phyloP scores from a whole-genome alignment of 53 echinoderm and acorn worm genomes.

The Hippasteria phrygiana region DNA sequence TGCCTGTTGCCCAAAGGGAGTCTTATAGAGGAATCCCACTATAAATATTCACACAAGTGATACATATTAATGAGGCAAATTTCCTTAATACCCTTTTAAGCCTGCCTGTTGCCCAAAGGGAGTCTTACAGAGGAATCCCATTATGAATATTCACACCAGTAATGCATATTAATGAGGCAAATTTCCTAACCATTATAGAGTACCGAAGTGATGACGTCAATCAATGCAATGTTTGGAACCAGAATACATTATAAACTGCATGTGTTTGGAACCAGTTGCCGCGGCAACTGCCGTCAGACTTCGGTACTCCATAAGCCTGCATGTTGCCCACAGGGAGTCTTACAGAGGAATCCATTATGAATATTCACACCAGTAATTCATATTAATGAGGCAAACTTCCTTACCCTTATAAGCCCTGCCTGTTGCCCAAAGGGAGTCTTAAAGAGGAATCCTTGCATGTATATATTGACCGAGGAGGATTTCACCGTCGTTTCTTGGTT shows the following conservation, averaged over 20 bases:
- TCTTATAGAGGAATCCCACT: constrained; percentile 92
- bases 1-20: constrained; percentile 85
- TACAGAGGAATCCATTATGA: constrained; percentile 86
- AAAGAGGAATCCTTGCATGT: constrained; percentile 87
- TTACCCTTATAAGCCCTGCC: constrained; percentile 72
- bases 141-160: constrained; percentile 11
- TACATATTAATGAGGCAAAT: constrained; percentile 14
- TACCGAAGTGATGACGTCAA: too few relatives aligned
- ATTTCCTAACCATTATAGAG: constrained; percentile 71
- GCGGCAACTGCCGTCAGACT: too few relatives aligned
- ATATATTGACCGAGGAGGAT: constrained; percentile 78
- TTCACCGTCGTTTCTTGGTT: constrained; percentile 74
- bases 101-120: constrained; percentile 82
- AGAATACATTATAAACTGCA: too few relatives aligned
- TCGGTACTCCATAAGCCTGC: constrained; percentile 54
- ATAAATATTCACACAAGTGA: constrained; percentile 10
- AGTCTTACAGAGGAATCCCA: constrained; percentile 92
- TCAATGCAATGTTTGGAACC: too few relatives aligned
- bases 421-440: constrained; percentile 93
- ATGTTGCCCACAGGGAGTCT: constrained; percentile 90
- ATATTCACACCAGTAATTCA: constrained; percentile 16
- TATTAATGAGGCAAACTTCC: constrained; percentile 27
- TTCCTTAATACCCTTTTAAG: constrained; percentile 72
- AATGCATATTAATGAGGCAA: constrained; percentile 16
- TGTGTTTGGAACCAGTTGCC: too few relatives aligned